Conservation (phyloP, 2,113 vertebrate genomes). For the Chlamydotis undulata region DNA sequence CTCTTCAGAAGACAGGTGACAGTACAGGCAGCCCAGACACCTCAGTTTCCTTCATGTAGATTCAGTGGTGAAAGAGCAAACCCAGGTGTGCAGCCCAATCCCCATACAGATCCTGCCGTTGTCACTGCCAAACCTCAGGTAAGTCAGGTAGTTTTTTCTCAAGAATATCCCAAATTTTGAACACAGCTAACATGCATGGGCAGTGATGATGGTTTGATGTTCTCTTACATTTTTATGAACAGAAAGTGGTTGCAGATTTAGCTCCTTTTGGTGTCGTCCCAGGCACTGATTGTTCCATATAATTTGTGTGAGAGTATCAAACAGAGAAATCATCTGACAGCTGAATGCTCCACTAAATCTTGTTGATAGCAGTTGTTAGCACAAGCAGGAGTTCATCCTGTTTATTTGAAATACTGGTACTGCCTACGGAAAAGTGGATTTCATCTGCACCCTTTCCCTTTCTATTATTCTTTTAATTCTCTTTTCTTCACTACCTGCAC, state of each 20-base stretch:
- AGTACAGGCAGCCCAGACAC: neutral
- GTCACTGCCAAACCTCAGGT: neutral
- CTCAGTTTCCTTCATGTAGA: neutral
- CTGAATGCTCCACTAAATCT: neutral
- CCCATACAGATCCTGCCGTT: neutral
- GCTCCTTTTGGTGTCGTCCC: neutral
- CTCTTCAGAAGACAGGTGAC: neutral
- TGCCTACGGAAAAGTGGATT: neutral
- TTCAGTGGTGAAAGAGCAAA: neutral
- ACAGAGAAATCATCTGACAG: neutral
- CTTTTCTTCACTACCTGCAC: neutral
- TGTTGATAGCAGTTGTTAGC: neutral
- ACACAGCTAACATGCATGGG: neutral
- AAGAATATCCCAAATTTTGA: neutral
- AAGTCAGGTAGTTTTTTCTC: neutral
- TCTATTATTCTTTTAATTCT: neutral
- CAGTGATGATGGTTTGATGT: rapidly evolving
- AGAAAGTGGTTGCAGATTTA: neutral
- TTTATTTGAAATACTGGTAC: neutral
- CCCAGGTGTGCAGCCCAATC: neutral
- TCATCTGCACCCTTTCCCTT: neutral
- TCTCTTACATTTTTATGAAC: neutral
- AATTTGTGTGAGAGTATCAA: neutral
- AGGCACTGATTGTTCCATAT: neutral
- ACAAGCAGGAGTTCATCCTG: neutral